phyloP scores from a whole-genome alignment of 2,888 invertebrate species.

The Seira sanloemensis region DNA sequence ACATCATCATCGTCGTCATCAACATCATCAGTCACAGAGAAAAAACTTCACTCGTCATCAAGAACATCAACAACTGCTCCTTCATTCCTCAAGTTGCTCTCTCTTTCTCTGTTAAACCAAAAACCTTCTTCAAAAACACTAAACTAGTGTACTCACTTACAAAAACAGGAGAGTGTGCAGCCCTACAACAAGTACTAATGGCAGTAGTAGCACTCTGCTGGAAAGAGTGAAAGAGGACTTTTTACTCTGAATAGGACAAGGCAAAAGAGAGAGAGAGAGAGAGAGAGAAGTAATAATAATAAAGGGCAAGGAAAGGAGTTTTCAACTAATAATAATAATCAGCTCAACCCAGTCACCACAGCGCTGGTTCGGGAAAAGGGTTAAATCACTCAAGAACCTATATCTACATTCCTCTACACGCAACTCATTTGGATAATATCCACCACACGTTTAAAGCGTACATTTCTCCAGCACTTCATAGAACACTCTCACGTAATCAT shows the following conservation, averaged over 20 bases:
- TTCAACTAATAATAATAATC: too few species aligned
- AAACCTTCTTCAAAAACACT: constrained; percentile 60
- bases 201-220: neutral
- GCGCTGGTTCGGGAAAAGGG: constrained; percentile 11
- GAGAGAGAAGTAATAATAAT: constrained; percentile 30
- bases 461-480: constrained; percentile 19
- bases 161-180: neutral
- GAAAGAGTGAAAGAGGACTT: constrained; percentile 34
- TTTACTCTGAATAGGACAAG: constrained; percentile 41
- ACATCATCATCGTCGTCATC: constrained; percentile 46
- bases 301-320: too few species aligned
- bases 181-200: neutral
- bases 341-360: constrained; percentile 7
- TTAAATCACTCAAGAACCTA: neutral
- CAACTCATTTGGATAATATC: too few species aligned
- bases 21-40: neutral
- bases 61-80: constrained; percentile 58
- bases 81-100: constrained; percentile 64
- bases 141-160: constrained; percentile 57
- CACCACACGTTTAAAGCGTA: too few species aligned
- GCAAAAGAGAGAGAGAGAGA: constrained; percentile 19
- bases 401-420: constrained; percentile 6
- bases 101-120: constrained; percentile 57
- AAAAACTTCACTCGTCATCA: neutral
- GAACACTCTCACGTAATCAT: neutral